Evolutionary conservation across 2,797 vertebrate species (phyloP).

Genomic region (Dryobates pubescens): DNA sequence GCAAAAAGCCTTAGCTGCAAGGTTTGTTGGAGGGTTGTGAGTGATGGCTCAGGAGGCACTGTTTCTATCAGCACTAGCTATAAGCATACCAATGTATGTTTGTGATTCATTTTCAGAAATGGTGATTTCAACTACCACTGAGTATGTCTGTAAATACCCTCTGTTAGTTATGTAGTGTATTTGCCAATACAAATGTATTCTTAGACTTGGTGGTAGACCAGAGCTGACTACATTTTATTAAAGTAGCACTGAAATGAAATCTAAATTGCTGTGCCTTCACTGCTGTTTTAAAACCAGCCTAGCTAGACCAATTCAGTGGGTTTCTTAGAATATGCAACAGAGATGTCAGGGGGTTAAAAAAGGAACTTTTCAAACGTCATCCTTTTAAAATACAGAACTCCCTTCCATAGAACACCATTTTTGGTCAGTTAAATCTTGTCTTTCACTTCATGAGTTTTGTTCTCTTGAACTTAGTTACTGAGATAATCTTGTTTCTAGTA

Average conservation of each 20-base stretch:
- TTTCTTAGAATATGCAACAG: neutral
- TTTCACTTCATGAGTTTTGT: constrained; percentile 4
- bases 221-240: neutral
- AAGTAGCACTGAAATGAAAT: neutral
- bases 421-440: neutral
- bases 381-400: neutral
- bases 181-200: neutral
- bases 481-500: constrained; percentile 10
- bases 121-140: fast-evolving
- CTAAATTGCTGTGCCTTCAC: neutral
- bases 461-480: neutral
- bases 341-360: neutral
- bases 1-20: neutral
- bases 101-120: neutral
- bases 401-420: neutral
- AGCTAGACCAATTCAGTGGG: neutral
- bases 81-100: neutral
- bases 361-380: neutral
- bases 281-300: neutral
- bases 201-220: neutral
- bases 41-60: neutral
- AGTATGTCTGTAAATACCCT: neutral
- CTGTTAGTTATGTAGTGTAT: neutral
- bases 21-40: neutral
- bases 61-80: neutral